Conservation (phyloP, 2,888 invertebrate species). For the Diarsia rubi region DNA sequence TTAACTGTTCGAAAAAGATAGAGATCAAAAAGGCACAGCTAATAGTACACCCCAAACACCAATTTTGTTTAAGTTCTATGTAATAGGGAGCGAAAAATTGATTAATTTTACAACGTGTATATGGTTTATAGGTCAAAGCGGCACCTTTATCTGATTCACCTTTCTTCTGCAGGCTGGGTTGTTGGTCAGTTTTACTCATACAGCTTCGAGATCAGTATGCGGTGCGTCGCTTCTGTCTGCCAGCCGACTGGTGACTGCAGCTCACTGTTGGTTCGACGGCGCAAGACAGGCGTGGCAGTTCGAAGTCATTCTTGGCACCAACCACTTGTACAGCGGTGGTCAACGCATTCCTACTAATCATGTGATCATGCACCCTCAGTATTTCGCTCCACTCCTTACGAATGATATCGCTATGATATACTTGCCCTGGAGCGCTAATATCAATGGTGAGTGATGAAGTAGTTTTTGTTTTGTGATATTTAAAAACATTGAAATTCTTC, state of each 20-base stretch:
- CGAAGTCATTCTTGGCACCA: slow-evolving; percentile 76
- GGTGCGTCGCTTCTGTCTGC: slow-evolving; percentile 74
- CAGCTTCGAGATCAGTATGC: slow-evolving; percentile 73
- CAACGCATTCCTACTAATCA: slow-evolving; percentile 70
- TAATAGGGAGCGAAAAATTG: neutral
- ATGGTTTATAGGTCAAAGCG: neutral
- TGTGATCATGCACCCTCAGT: slow-evolving; percentile 76
- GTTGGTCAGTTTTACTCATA: slow-evolving; percentile 71
- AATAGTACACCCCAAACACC: neutral
- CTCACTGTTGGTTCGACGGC: slow-evolving; percentile 81
- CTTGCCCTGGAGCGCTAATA: slow-evolving; percentile 68
- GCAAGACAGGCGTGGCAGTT: slow-evolving; percentile 71
- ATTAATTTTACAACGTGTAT: neutral
- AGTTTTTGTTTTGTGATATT: neutral
- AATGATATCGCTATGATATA: slow-evolving; percentile 80
- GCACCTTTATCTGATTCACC: neutral
- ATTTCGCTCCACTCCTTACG: slow-evolving; percentile 57
- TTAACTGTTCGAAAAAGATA: too few species aligned
- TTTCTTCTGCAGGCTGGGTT: slow-evolving; percentile 74
- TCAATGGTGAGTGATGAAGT: slow-evolving; percentile 65
- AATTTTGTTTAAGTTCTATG: neutral
- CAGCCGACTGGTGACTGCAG: slow-evolving; percentile 78
- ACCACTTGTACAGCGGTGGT: slow-evolving; percentile 75
- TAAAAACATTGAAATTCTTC: neutral
- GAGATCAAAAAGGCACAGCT: too few species aligned